Evolutionary conservation across 2,113 vertebrate genomes (phyloP).

Genomic region (Paedocypris sp.): DNA sequence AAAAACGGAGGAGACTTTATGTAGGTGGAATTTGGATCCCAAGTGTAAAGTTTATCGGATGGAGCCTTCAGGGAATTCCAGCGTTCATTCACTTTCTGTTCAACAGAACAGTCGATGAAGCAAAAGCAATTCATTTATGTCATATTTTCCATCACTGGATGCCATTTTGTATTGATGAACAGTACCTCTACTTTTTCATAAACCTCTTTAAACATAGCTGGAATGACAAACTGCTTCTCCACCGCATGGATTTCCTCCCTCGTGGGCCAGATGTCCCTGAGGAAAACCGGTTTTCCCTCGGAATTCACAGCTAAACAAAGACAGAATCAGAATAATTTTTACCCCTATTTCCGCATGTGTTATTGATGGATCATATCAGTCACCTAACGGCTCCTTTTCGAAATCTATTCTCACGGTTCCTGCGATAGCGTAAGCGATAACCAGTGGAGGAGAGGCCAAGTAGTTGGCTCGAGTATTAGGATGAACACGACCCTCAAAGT

Average conservation of each 20-base stretch:
- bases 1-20: slow-evolving; percentile 98
- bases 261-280: slow-evolving; percentile 91
- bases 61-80: slow-evolving; percentile 83
- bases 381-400: slow-evolving; percentile 83
- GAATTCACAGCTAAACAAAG: slow-evolving; percentile 60
- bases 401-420: slow-evolving; percentile 86
- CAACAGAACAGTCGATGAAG: neutral
- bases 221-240: slow-evolving; percentile 80
- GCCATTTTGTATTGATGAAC: no score
- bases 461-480: slow-evolving; percentile 95
- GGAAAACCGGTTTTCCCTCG: slow-evolving; percentile 72
- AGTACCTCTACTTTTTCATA: slow-evolving; percentile 90
- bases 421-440: slow-evolving; percentile 91
- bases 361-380: slow-evolving; percentile 36
- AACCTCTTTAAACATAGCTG: slow-evolving; percentile 95
- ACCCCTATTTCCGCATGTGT: no score
- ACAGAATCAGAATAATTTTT: neutral
- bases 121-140: neutral
- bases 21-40: slow-evolving; percentile 88
- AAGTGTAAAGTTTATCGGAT: slow-evolving; percentile 79
- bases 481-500: slow-evolving; percentile 94
- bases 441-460: slow-evolving; percentile 82
- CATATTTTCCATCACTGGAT: no score
- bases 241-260: slow-evolving; percentile 86
- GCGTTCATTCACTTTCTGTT: slow-evolving; percentile 79